Evolutionary conservation across 1,140 invertebrate species (phyloP).

Genomic region (Argopecten irradians): DNA sequence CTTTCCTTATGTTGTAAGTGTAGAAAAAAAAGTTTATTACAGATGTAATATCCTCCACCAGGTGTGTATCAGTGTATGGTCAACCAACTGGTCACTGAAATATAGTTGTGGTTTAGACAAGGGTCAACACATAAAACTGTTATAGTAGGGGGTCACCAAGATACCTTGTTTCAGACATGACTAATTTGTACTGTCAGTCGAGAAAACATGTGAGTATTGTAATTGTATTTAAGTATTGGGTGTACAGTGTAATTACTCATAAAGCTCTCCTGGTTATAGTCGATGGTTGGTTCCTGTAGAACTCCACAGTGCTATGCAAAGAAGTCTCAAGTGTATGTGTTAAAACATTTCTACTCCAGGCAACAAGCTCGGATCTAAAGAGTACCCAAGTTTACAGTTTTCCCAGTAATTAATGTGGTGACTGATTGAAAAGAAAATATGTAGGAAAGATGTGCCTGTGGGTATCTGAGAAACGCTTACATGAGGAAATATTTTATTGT

Average conservation of each 20-base stretch:
- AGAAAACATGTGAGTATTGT: not conserved
- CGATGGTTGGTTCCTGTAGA: not conserved
- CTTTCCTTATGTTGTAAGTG: not conserved
- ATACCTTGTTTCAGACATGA: not conserved
- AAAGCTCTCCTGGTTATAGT: not conserved
- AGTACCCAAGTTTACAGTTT: not conserved
- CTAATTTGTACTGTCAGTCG: not conserved
- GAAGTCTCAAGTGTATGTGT: not conserved
- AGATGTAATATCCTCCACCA: not conserved
- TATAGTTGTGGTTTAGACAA: not conserved
- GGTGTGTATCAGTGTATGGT: not conserved
- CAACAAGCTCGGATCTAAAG: not conserved
- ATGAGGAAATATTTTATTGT: conserved; percentile 15
- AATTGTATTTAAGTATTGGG: conserved; percentile 12
- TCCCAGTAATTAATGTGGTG: not conserved
- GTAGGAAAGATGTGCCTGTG: not conserved
- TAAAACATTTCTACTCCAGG: not conserved
- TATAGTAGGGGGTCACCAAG: not conserved
- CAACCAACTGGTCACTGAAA: not conserved
- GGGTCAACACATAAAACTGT: not conserved
- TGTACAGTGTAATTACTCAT: not conserved
- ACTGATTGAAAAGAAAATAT: not conserved
- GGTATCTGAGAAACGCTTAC: not conserved
- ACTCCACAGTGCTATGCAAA: not conserved
- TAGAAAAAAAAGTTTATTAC: not conserved